phyloP scores from a whole-genome alignment of 2,888 invertebrate species.

The Caenorhabditis becei region DNA sequence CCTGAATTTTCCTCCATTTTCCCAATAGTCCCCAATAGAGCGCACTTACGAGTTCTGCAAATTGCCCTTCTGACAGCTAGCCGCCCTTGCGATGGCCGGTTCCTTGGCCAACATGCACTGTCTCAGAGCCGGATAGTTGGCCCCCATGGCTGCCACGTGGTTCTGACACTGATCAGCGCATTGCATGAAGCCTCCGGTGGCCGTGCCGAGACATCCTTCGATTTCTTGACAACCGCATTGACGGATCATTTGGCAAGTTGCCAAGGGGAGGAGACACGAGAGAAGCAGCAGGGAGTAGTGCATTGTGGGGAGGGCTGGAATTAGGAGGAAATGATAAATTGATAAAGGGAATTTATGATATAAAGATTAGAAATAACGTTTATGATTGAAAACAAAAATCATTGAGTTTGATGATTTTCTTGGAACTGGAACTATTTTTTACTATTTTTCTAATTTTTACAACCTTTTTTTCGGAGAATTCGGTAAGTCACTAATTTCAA shows the following conservation, averaged over 20 bases:
- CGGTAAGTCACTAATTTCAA: too few species aligned
- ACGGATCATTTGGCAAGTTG: slow-evolving; percentile 70
- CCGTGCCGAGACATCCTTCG: slow-evolving; percentile 64
- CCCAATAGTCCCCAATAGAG: too few species aligned
- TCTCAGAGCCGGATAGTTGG: slow-evolving; percentile 72
- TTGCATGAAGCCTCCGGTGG: slow-evolving; percentile 69
- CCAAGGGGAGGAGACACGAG: slow-evolving; percentile 7
- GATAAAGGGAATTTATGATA: too few species aligned
- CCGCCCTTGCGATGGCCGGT: slow-evolving; percentile 66
- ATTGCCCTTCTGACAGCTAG: slow-evolving; percentile 71
- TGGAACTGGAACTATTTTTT: too few species aligned
- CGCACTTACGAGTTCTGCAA: slow-evolving; percentile 69
- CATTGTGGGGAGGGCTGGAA: slow-evolving; percentile 2
- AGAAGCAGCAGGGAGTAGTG: slow-evolving; percentile 23
- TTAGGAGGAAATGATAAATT: background rate
- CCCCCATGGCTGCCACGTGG: slow-evolving; percentile 76
- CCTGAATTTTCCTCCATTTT: background rate
- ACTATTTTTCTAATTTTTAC: too few species aligned
- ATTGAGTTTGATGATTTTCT: too few species aligned
- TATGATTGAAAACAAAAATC: too few species aligned
- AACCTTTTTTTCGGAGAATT: too few species aligned
- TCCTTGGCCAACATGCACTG: slow-evolving; percentile 73
- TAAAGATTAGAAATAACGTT: too few species aligned
- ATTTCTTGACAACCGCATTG: slow-evolving; percentile 77
- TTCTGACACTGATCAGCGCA: slow-evolving; percentile 78